These are phyloP conservation scores for Macropodus opercularis DNA, from an alignment of 2,797 vertebrate species.

Conservation along the genomic window DNA sequence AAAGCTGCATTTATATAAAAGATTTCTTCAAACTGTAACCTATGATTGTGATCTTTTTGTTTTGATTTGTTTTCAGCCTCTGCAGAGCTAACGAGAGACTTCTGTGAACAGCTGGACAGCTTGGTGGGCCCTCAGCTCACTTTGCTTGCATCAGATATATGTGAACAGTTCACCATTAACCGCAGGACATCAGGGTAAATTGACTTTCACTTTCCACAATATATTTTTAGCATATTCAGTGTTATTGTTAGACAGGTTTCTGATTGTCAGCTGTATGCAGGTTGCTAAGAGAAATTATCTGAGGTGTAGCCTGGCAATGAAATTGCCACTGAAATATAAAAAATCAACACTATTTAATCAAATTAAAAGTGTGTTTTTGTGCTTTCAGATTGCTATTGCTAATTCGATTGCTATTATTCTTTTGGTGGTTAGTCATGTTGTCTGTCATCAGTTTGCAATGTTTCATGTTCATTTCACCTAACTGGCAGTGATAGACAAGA, in stretches of 20 bases:
- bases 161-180: conserved; percentile 98
- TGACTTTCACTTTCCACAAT: too few species aligned
- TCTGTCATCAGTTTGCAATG: conserved; percentile 8
- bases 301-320: not conserved
- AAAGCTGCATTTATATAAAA: not conserved
- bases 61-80: conserved; percentile 79
- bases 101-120: conserved; percentile 92
- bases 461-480: conserved; percentile 24
- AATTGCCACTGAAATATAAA: not conserved
- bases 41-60: not conserved
- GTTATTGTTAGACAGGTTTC: too few species aligned
- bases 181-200: conserved; percentile 94
- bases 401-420: not conserved
- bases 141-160: conserved; percentile 95
- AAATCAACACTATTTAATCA: too few species aligned
- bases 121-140: conserved; percentile 97
- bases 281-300: not conserved
- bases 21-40: not conserved
- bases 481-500: conserved; percentile 32
- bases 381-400: too few species aligned
- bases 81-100: conserved; percentile 89
- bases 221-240: too few species aligned
- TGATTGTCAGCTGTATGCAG: not conserved
- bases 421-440: conserved; percentile 11
- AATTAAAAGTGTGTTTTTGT: too few species aligned